Evolutionary conservation across 2,888 invertebrate species (phyloP), one percentile per base, ranked within the genome.

Genomic region (Harpalus rufipes): DNA sequence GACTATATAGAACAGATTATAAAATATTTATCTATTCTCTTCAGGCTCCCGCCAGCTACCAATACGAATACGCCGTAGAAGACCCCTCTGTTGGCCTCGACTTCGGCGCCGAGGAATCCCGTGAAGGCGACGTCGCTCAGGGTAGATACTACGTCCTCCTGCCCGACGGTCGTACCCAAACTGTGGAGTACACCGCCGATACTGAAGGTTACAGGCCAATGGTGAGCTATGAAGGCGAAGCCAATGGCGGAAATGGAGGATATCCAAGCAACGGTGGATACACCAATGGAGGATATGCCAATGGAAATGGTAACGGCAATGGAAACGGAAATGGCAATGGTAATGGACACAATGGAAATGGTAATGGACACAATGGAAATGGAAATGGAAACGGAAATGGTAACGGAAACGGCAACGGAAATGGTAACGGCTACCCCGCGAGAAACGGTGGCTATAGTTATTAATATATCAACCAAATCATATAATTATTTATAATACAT

Each of bases 71-170:
- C 89, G 92, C 92, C 51, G 95, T 95, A 0, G 93, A 93, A 87
- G 94, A 94, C 87, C 91, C 92, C 1, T 90, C 92, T 85, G 94
- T 94, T 0, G 95, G 95, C 0, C 94, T 94, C 86, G 94, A 95
- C 88, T 95, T 94, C 90, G 95, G 94, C 0, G 95, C 95, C 87
- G 92, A 93, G 18, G 94, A 95, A 88, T 92, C 93, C 10, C 93
- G 94, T 87, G 93, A 92, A 87, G 94, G 94, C 2, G 93, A 94
- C 14, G 93, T 93, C 0, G 94, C 94, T 12, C 93, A 93, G 86
- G 95, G 95, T 8, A 94, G 94, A 88, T 95, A 95, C 90, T 92
- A 93, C 87, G 95, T 95, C 86, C 92, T 93, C 87, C 91, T 95
- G 56, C 95, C 95, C 0, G 95, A 95, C 86, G 95, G 95, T 6